Percentiles rank a stretch among this genome's conserved stretches.
Evolutionary conservation across 2,888 invertebrate species (phyloP).

Genomic region (Aleiodes alternator): DNA sequence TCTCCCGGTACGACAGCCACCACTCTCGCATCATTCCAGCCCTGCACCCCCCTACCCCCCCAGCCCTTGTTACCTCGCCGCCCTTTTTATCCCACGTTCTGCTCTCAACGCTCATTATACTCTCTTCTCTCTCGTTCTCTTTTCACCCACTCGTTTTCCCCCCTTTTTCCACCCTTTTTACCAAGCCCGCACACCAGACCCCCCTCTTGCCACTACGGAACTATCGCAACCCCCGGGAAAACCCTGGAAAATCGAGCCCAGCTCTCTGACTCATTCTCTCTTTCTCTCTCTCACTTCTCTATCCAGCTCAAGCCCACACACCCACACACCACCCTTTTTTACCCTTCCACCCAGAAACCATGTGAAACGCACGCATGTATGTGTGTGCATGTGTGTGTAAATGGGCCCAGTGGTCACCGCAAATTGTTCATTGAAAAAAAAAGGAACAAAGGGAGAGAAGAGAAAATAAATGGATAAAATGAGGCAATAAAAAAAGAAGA

Average conservation of each 20-base stretch:
- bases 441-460: not conserved
- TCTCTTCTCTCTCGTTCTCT: conserved; percentile 57
- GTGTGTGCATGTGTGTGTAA: conserved; percentile 51
- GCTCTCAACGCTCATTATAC: conserved; percentile 69
- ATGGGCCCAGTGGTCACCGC: conserved; percentile 44
- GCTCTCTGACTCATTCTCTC: conserved; percentile 37
- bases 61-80: conserved; percentile 61
- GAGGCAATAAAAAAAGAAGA: not conserved
- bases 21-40: conserved; percentile 58
- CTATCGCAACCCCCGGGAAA: conserved; percentile 73
- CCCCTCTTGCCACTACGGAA: conserved; percentile 54
- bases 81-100: conserved; percentile 55
- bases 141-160: conserved; percentile 51
- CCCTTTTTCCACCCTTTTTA: conserved; percentile 48
- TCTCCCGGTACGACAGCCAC: conserved; percentile 23
- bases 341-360: conserved; percentile 61
- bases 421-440: conserved; percentile 46
- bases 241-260: conserved; percentile 74
- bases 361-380: conserved; percentile 64
- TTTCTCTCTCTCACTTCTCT: conserved; percentile 7
- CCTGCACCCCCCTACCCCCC: conserved; percentile 71
- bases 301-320: conserved; percentile 41
- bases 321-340: conserved; percentile 53
- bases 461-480: not conserved
- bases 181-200: conserved; percentile 47